Base-by-base conservation (phyloP, 1,140 invertebrate genomes). In the Calliopsis andreniformis region DNA sequence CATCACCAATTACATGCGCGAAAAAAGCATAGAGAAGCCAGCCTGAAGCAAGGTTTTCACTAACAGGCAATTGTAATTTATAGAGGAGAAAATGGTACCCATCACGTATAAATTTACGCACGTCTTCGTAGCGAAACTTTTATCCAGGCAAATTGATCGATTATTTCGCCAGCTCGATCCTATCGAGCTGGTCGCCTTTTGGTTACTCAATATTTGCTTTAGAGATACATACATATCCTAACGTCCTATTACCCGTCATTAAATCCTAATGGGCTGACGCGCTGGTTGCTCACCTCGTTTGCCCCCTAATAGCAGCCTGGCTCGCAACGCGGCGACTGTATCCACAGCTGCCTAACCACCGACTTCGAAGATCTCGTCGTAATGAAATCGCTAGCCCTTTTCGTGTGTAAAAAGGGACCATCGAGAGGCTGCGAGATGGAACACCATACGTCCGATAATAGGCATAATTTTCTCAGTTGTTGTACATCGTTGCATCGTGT, bases 191-290 rank as follows among this genome's bases (percentile, higher is more conserved):
- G 25, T 18, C 53, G n/a, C 35, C 53, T 47, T 43, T 39, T 49
- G 23, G 23, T 56, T 28, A n/a, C 23, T 30, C 49, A 28, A 47
- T 43, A 32, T 76, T 76, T 76, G 25, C 43, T 61, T 49, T 30
- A 10, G 32, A 23, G 25, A 43, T 28, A 39, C 32, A 39, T 51
- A 35, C 58, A 25, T 32, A 25, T 59, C 20, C 20, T 12, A 32
- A 62, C 47, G 39, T 62, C 59, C 47, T 55, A 68, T 82, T 76
- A 71, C n/a, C 67, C 32, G 53, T 76, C 77, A 64, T 83, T 82
- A 76, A 59, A 51, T 45, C 39, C 47, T 83, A 83, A 84, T 79
- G 76, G 56, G 45, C 42, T 23, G 43, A 23, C 56, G 47, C 32
- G 56, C 51, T 64, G 58, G 51, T 69, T n/a, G 58, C 32, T 83